phyloP scores from a whole-genome alignment of 1,140 invertebrate genomes.

The Drosophila rufa region DNA sequence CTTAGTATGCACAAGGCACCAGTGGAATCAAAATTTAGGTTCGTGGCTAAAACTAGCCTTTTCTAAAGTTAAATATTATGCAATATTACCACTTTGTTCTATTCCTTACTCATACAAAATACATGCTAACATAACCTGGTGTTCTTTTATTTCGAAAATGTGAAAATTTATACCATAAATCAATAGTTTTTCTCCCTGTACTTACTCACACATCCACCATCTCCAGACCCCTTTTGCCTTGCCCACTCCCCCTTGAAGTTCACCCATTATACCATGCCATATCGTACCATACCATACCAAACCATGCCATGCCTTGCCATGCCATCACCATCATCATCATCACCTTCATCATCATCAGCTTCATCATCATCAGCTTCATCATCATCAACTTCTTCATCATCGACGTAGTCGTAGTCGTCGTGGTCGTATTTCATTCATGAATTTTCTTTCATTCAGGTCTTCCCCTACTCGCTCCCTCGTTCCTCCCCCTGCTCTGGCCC shows the following conservation, averaged over 20 bases:
- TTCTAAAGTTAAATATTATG: too few relatives aligned
- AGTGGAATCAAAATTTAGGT: too few relatives aligned
- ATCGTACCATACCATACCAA: slow-evolving; percentile 19
- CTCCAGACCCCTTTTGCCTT: slow-evolving; percentile 26
- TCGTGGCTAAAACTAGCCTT: too few relatives aligned
- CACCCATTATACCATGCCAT: slow-evolving; percentile 43
- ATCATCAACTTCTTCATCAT: slow-evolving; percentile 25
- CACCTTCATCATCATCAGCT: not conserved
- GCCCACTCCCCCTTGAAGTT: slow-evolving; percentile 19
- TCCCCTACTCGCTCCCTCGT: slow-evolving; percentile 2
- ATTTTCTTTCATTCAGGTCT: slow-evolving; percentile 81
- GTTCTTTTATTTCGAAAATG: too few relatives aligned
- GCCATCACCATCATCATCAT: slow-evolving; percentile 36
- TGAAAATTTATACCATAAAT: not conserved
- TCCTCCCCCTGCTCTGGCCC: not conserved
- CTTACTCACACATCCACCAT: slow-evolving; percentile 4
- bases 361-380: slow-evolving; percentile 31
- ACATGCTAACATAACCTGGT: too few relatives aligned
- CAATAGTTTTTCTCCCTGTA: not conserved
- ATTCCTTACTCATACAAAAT: too few relatives aligned
- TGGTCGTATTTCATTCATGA: slow-evolving; percentile 83
- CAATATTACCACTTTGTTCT: too few relatives aligned
- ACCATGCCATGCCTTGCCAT: slow-evolving; percentile 16
- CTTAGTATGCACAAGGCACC: too few relatives aligned
- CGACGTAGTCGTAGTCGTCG: slow-evolving; percentile 53